Base-by-base conservation (phyloP, 2,113 vertebrate genomes). In the Urocitellus parryii region DNA sequence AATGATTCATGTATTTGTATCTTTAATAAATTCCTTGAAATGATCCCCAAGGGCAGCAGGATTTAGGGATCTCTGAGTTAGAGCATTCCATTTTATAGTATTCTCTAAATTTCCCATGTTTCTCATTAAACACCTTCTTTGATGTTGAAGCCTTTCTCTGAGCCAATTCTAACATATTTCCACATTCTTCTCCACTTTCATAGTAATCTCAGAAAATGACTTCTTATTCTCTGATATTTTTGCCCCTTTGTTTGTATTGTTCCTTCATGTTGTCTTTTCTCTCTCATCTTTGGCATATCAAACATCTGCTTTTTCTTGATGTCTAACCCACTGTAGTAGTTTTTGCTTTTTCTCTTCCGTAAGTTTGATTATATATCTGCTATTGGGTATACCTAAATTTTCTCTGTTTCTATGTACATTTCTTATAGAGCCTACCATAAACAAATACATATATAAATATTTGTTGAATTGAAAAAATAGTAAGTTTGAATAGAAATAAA, bases 381-480 rank as follows among this genome's bases (percentile, higher is more conserved):
- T 94, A 1, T 65, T 95, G 13, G 74, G 18, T 77, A 3, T 53
- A 68, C 10, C 39, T 72, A 80, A 67, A 42, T 80, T 51, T 73
- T 34, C 27, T 63, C 45, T 14, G 65, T 91, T 91, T 5, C 65
- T 76, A 16, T 63, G 8, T 78, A 7, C 74, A 53, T 92, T 80
- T 89, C 45, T 92, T 61, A 87, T 1, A 53, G 74, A 70, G 9
- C 32, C 32, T 45, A 72, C 34, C 14, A 22, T 87, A 89, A 92
- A 34, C 48, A 72, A 61, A 83, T 61, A 13, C 10, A 68, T 72
- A 72, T 6, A 61, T 92, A 84, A 96, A 80, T 96, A 92, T 97
- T 92, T 93, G 45, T 96, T 91, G 72, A 95, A 92, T 67, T 83
- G 58, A 82, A 91, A 63, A 88, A 87, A 67, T 25, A 72, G 12